Percentiles rank a stretch among this genome's conserved stretches.
Conservation (phyloP, 2,888 invertebrate species). For the Brachyopa scutellaris region DNA sequence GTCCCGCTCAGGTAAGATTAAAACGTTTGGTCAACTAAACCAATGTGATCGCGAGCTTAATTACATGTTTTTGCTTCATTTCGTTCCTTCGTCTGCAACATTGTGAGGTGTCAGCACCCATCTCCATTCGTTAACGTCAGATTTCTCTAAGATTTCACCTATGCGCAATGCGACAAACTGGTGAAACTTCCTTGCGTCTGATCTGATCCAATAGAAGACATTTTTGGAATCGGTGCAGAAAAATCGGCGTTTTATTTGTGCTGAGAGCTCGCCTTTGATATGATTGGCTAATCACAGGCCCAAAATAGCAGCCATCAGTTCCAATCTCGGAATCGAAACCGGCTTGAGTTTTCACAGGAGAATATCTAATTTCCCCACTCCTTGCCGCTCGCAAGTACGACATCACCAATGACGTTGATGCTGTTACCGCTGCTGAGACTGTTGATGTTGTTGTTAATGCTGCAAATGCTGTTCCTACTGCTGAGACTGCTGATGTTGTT, state of each 20-base stretch:
- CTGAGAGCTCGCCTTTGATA: constrained; percentile 8
- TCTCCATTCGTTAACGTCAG: not conserved
- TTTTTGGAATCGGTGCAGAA: constrained; percentile 34
- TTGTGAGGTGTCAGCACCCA: not conserved
- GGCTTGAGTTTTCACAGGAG: constrained; percentile 3
- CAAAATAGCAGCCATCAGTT: constrained; percentile 6
- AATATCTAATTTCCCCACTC: not conserved
- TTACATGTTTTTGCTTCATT: constrained; percentile 19
- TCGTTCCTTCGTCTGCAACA: constrained; percentile 19
- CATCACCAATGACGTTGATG: no score
- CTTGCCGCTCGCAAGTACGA: not conserved
- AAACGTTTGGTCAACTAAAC: constrained; percentile 30
- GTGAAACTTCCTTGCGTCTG: constrained; percentile 26
- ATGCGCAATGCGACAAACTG: constrained; percentile 32
- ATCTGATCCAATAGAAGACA: constrained; percentile 30
- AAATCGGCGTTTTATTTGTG: constrained; percentile 7
- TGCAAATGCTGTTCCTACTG: no score
- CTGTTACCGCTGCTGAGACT: no score
- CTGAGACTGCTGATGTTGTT: no score
- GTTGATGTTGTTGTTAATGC: no score
- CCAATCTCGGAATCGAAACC: constrained; percentile 43
- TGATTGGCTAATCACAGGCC: constrained; percentile 12
- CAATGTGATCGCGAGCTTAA: constrained; percentile 6
- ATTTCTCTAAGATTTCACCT: not conserved
- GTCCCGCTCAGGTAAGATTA: not conserved